Evolutionary conservation across 2,888 invertebrate species (phyloP), one percentile per base, ranked within the genome.

Genomic region (Xiphydria camelus): DNA sequence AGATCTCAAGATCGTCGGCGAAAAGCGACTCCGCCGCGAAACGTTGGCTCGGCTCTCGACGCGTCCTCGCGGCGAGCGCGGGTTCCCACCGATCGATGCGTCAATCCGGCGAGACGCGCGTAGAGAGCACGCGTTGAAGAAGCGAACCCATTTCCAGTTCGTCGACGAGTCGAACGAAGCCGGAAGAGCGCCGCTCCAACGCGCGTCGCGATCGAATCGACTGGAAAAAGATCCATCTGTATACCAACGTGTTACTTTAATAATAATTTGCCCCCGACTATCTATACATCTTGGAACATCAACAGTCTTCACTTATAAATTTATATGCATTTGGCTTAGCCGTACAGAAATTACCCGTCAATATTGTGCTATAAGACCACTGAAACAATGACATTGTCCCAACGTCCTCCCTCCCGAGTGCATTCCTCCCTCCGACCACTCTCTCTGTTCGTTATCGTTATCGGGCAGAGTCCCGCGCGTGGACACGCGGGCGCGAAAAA

Each of bases 221-320:
- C 66, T 68, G 66, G 53, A 68, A 67, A 67, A n/a, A n/a, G n/a
- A 61, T 61, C 45, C 61, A 59, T 44, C 14, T 37, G n/a, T n/a
- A 44, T 44, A 44, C 43, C 45, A 40, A 45, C 45, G 37, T 45
- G 45, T 45, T 39, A 45, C 45, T 45, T 45, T 45, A 45, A 45
- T 45, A 45, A 45, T 45, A 45, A 45, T 39, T 45, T 40, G 39
- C 39, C 45, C 49, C 52, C 50, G 44, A 45, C 59, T 60, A 61
- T 53, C 55, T 64, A 65, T 63, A 64, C 58, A 44, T 60, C 51
- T 55, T 60, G 59, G 62, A 65, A 64, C 65, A 65, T 63, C 61
- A 52, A 64, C 66, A 66, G 66, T 66, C 65, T 66, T 66, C 41
- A 50, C 48, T 53, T 53, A 48, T 50, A 55, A 55, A 51, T 51